Conservation (phyloP, 2,888 invertebrate species). For the Neoaliturus tenellus region DNA sequence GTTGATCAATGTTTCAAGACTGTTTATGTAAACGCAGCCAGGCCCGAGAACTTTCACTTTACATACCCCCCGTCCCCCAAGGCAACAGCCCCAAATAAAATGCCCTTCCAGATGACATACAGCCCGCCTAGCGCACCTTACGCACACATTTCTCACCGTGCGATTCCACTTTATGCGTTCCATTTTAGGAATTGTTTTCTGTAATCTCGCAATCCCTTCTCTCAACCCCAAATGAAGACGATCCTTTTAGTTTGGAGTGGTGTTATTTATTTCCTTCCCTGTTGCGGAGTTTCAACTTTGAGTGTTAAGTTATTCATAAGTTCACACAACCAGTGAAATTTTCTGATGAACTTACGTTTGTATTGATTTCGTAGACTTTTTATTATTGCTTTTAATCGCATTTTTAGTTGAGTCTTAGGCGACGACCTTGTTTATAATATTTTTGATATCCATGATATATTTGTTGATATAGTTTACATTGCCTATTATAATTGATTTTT, state of each 20-base stretch:
- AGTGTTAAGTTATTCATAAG: no score
- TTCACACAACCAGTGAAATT: no score
- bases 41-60: constrained; percentile 29
- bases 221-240: background rate
- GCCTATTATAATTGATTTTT: no score
- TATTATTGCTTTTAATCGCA: no score
- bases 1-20: constrained; percentile 39
- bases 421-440: no score
- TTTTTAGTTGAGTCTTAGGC: no score
- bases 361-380: no score
- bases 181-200: constrained; percentile 40
- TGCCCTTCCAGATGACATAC: constrained; percentile 42
- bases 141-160: background rate
- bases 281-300: no score
- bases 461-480: no score
- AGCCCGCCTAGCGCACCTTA: constrained; percentile 13
- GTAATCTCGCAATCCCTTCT: constrained; percentile 14
- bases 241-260: background rate
- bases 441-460: no score
- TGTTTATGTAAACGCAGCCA: constrained; percentile 34
- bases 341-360: no score
- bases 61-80: constrained; percentile 26
- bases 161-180: constrained; percentile 8
- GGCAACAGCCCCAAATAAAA: constrained; percentile 21
- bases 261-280: background rate